phyloP scores from a whole-genome alignment of 2,888 invertebrate genomes.

The Slavum lentiscoides region DNA sequence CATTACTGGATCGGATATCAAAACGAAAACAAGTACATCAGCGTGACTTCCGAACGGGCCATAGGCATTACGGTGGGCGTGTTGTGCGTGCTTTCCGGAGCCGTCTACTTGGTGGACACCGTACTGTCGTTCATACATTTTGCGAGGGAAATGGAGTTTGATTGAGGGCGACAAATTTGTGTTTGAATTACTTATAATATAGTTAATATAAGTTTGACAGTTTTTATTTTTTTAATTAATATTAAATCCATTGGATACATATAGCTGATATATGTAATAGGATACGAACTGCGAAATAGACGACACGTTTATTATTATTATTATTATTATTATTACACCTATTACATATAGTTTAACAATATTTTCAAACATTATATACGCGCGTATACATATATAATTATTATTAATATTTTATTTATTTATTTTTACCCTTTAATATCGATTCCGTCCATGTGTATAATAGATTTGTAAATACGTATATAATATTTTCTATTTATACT shows the following conservation, averaged over 20 bases:
- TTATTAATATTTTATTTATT: too few species aligned
- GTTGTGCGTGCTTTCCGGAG: constrained; percentile 78
- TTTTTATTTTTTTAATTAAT: background rate
- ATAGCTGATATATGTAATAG: too few species aligned
- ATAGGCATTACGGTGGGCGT: constrained; percentile 81
- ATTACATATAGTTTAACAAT: too few species aligned
- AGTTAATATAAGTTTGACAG: background rate
- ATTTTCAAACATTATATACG: too few species aligned
- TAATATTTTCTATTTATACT: too few species aligned
- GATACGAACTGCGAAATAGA: too few species aligned
- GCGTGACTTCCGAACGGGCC: constrained; percentile 76
- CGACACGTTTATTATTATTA: too few species aligned
- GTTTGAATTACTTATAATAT: background rate
- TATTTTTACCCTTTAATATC: too few species aligned
- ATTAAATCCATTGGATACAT: background rate
- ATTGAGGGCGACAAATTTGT: background rate
- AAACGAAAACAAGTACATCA: constrained; percentile 75
- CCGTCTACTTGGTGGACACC: constrained; percentile 78
- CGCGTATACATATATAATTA: too few species aligned
- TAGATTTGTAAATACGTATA: too few species aligned
- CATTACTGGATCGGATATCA: constrained; percentile 90
- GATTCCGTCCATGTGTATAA: too few species aligned
- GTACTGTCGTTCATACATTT: constrained; percentile 76
- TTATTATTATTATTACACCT: too few species aligned
- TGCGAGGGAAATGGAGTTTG: constrained; percentile 65